Evolutionary conservation across 2,113 vertebrate species (phyloP).

Genomic region (Junco hyemalis): DNA sequence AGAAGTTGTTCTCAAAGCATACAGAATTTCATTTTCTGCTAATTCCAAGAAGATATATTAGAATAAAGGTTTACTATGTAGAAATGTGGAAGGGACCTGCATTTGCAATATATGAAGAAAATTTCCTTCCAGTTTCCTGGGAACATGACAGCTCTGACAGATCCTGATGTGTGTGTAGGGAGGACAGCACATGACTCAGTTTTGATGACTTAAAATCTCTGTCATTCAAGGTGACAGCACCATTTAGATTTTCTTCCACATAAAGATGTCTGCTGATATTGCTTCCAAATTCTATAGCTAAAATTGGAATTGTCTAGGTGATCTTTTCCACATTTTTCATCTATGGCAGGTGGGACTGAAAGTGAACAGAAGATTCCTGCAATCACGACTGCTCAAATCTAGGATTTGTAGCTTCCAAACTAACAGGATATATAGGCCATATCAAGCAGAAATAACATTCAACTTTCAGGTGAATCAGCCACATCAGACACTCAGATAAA

Average conservation of each 20-base stretch:
- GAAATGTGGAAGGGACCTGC: rapidly evolving
- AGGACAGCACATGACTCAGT: neutral
- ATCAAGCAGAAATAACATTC: neutral
- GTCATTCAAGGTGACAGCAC: neutral
- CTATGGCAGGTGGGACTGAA: neutral
- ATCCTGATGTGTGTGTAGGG: neutral
- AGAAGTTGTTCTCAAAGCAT: neutral
- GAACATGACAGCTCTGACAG: neutral
- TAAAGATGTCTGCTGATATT: neutral
- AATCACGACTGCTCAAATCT: neutral
- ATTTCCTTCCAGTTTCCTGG: neutral
- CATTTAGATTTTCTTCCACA: neutral
- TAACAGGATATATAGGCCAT: neutral
- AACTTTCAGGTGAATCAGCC: neutral
- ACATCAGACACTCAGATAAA: neutral
- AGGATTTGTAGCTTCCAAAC: neutral
- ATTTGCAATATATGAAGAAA: neutral
- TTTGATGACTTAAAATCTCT: neutral
- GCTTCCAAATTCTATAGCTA: neutral
- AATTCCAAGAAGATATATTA: neutral
- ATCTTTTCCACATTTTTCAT: neutral
- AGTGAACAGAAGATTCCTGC: neutral
- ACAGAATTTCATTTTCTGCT: neutral
- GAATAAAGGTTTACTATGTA: neutral
- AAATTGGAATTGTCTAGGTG: neutral